These are phyloP conservation scores for Polypedilum vanderplanki DNA, from an alignment of 1,140 invertebrate genomes.

Conservation along the genomic window DNA sequence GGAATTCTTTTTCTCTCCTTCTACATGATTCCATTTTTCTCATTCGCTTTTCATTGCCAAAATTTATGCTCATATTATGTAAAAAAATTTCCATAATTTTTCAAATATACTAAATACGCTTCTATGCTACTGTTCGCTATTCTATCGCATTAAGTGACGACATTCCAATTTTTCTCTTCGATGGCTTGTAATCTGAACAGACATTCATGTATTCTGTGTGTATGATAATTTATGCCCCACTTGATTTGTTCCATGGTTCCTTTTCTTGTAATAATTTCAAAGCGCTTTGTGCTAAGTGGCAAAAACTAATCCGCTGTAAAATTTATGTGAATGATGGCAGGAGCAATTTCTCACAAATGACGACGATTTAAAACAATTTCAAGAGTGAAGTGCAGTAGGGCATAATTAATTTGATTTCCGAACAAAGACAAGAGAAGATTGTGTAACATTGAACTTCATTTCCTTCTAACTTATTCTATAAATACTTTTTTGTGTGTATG, in stretches of 20 bases:
- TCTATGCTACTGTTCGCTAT: background rate
- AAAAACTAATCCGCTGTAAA: background rate
- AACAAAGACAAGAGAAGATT: background rate
- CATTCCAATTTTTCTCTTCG: constrained; percentile 21
- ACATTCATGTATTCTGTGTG: background rate
- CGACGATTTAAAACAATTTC: background rate
- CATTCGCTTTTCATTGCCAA: background rate
- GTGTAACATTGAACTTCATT: background rate
- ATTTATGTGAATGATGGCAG: background rate
- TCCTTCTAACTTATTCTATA: background rate
- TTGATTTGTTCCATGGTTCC: background rate
- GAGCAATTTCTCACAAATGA: background rate
- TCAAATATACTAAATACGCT: constrained; percentile 22
- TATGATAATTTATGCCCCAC: constrained; percentile 6
- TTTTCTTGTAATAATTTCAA: background rate
- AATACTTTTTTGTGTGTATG: background rate
- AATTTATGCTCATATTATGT: constrained; percentile 27
- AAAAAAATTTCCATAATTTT: constrained; percentile 27
- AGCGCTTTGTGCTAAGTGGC: background rate
- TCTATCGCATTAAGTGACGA: constrained; percentile 18
- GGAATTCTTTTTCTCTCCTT: background rate
- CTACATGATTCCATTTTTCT: background rate
- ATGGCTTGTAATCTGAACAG: constrained; percentile 5
- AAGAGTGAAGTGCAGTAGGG: background rate
- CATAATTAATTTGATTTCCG: constrained; percentile 16